phyloP scores from a whole-genome alignment of 35 echinoderm and acorn worm species.

The Strongylocentrotus purpuratus region DNA sequence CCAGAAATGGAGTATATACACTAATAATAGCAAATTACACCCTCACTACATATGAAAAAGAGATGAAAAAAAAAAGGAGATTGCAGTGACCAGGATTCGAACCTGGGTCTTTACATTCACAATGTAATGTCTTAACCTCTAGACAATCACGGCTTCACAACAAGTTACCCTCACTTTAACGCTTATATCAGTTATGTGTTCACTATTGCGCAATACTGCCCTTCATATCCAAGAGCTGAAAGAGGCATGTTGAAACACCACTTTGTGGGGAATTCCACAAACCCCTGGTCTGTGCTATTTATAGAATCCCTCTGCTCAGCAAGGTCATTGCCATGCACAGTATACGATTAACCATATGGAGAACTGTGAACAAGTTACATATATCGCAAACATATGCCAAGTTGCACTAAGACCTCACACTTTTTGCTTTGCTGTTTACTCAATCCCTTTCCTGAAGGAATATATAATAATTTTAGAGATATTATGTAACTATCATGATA shows the following conservation, averaged over 20 bases:
- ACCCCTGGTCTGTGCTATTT: background rate
- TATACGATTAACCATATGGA: background rate
- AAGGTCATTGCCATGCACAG: background rate
- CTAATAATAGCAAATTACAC: background rate
- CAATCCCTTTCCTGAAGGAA: too few species aligned
- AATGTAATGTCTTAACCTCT: constrained; percentile 46
- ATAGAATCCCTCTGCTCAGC: background rate
- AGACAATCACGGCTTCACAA: constrained; percentile 35
- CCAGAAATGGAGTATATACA: background rate
- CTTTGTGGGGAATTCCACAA: background rate
- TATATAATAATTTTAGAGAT: too few species aligned
- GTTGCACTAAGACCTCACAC: too few species aligned
- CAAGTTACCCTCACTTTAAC: background rate
- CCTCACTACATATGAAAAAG: background rate
- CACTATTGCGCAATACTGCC: background rate
- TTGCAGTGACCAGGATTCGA: constrained; percentile 45
- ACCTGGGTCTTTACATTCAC: constrained; percentile 47
- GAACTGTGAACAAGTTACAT: too few species aligned
- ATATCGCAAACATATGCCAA: too few species aligned
- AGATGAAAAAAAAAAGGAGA: background rate
- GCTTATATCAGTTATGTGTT: background rate
- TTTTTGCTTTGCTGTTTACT: too few species aligned
- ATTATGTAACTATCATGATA: too few species aligned
- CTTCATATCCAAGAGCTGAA: background rate
- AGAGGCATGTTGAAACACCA: background rate